phyloP scores from a whole-genome alignment of 2,113 vertebrate species.

The Connochaetes taurinus region DNA sequence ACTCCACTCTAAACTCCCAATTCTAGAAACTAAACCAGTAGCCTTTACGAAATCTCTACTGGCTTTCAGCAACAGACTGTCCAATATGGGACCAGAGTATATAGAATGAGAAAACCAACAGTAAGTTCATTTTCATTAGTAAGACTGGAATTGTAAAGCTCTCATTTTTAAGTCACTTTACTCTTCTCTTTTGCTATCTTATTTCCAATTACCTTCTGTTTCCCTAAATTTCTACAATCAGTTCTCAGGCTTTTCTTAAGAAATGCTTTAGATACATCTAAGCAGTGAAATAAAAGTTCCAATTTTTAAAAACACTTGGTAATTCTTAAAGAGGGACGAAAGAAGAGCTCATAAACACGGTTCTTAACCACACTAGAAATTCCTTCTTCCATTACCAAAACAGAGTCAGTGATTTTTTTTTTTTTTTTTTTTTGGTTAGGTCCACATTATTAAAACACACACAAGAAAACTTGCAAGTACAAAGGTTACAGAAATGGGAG shows the following conservation, averaged over 20 bases:
- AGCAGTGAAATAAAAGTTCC: slow-evolving; percentile 41
- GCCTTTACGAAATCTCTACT: neutral
- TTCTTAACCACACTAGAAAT: slow-evolving; percentile 50
- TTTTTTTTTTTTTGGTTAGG: neutral
- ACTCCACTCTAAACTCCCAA: neutral
- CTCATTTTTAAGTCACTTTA: neutral
- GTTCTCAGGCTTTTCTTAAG: slow-evolving; percentile 31
- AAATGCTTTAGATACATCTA: slow-evolving; percentile 44
- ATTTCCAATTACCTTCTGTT: slow-evolving; percentile 3
- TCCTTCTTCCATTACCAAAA: slow-evolving; percentile 58
- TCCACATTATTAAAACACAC: neutral
- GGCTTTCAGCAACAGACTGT: neutral
- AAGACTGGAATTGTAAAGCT: neutral
- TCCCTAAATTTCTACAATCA: neutral
- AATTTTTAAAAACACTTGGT: slow-evolving; percentile 30
- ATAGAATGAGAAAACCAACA: slow-evolving; percentile 18
- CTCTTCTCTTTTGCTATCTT: neutral
- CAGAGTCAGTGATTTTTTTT: slow-evolving; percentile 1
- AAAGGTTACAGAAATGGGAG: slow-evolving; percentile 29
- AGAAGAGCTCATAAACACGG: slow-evolving; percentile 49
- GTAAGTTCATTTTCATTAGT: neutral
- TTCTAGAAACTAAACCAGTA: neutral
- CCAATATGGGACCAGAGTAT: neutral
- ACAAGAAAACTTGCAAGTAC: neutral
- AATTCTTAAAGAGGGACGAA: slow-evolving; percentile 49